Base-by-base conservation (phyloP, 2,797 vertebrate genomes). In the Zonotrichia albicollis region DNA sequence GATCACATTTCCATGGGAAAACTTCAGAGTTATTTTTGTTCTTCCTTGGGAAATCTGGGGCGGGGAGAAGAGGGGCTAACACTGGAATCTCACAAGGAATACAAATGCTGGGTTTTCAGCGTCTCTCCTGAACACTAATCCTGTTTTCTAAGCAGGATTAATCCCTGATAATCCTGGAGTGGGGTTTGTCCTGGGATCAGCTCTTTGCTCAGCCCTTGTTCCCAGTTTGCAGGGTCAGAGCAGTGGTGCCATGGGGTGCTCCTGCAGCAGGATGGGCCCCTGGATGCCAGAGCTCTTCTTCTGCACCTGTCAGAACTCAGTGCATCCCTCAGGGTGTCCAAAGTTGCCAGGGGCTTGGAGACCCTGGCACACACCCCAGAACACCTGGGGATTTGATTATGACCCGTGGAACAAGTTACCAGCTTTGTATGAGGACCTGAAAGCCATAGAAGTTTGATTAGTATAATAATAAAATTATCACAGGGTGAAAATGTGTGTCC, bases 1-100 rank as follows among this genome's bases (percentile, higher is more conserved):
- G 71, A 84, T 67, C 60, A 5, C 27, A 84, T 74, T 79, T 93
- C 81, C 58, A 43, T 10, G 50, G 77, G 85, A 93, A 77, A 95
- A 91, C 25, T 72, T 40, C 20, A 2, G 48, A 36, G 43, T 34
- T 71, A 77, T 80, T 92, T 94, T 73, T 67, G 48, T 53, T 90
- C 84, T 89, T 90, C 55, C 75, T 43, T 65, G 50, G 76, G 79
- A 90, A 90, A 93, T 46, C 60, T 58, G 26, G n/a, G 29, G 42
- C 0, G 0, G 57, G 62, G 40, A 85, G 32, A 72, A 71, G 46
- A 50, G 51, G 38, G 23, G 12, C 48, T 78, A 76, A 76, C 17
- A 12, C 0, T 65, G 64, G 51, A 66, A 76, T 90, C 68, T 90
- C 53, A 61, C 45, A 25, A 45, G 54, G 89, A 79, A 92, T 77